A percentile compares a stretch with the other conserved stretches of the same genome.
Evolutionary conservation across 2,888 invertebrate species (phyloP).

Genomic region (Lysandra bellargus): DNA sequence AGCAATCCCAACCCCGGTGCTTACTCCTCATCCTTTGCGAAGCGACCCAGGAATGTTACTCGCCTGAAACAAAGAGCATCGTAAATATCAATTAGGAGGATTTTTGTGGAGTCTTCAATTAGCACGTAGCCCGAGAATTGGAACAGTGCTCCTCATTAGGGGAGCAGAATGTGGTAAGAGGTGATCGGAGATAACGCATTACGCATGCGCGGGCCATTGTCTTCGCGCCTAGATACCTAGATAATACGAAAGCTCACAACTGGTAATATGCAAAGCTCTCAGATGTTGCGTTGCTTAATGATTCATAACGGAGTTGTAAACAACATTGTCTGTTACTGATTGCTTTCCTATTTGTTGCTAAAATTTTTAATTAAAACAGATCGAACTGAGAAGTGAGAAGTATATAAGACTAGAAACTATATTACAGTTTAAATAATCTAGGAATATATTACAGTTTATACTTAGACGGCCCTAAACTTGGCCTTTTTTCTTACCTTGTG

Average conservation of each 20-base stretch:
- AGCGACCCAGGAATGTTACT: slow-evolving; percentile 46
- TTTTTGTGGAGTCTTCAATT: slow-evolving; percentile 61
- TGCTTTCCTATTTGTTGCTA: not conserved
- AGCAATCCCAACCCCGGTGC: slow-evolving; percentile 67
- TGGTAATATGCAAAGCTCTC: slow-evolving; percentile 58
- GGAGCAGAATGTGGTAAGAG: slow-evolving; percentile 72
- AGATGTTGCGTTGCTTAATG: slow-evolving; percentile 53
- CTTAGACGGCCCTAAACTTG: too few species aligned
- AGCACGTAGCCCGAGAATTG: slow-evolving; percentile 63
- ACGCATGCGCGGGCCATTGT: slow-evolving; percentile 77
- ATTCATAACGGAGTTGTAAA: slow-evolving; percentile 43
- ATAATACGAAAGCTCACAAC: slow-evolving; percentile 64
- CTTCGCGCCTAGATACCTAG: slow-evolving; percentile 64
- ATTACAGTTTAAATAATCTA: too few species aligned
- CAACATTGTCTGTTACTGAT: slow-evolving; percentile 19
- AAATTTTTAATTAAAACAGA: not conserved
- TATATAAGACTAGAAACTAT: too few species aligned
- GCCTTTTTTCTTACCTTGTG: too few species aligned
- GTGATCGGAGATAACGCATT: slow-evolving; percentile 75
- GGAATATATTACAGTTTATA: too few species aligned
- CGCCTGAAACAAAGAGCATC: slow-evolving; percentile 58
- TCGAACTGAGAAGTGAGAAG: too few species aligned
- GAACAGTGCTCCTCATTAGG: slow-evolving; percentile 74
- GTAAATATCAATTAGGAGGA: slow-evolving; percentile 61
- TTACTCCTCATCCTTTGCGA: slow-evolving; percentile 77